Conservation (phyloP, 2,113 vertebrate genomes). For the Arizona elegans region DNA sequence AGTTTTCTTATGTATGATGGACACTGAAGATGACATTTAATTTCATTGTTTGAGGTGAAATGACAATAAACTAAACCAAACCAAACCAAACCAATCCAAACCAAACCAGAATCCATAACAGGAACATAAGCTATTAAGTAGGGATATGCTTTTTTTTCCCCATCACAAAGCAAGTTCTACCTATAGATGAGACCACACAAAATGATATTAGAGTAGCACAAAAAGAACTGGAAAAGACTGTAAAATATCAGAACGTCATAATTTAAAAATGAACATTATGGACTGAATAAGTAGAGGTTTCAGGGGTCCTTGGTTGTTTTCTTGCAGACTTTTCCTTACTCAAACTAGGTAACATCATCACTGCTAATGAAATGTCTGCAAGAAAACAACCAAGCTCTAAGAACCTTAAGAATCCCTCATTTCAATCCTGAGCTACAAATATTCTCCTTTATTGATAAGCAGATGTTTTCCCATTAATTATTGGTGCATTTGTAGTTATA, state of each 20-base stretch:
- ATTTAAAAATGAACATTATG: neutral
- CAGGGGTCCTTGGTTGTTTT: neutral
- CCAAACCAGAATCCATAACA: slow-evolving; percentile 19
- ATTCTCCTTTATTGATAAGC: neutral
- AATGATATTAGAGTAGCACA: neutral
- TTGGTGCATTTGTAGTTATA: neutral
- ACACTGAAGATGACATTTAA: too few relatives aligned
- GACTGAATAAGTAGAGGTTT: neutral
- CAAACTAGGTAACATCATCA: neutral
- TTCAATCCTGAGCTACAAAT: neutral
- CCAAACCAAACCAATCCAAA: too few relatives aligned
- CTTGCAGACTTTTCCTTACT: neutral
- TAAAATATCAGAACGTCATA: neutral
- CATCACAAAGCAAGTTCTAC: neutral
- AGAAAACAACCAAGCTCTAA: neutral
- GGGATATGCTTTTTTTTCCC: neutral
- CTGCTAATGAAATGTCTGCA: neutral
- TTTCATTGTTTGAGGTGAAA: too few relatives aligned
- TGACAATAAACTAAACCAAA: too few relatives aligned
- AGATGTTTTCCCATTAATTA: neutral
- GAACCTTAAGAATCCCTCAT: neutral
- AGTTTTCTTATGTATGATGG: too few relatives aligned
- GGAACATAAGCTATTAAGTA: neutral
- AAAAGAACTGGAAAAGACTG: neutral
- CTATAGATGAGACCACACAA: neutral